A percentile compares a stretch with the other conserved stretches of the same genome.
phyloP scores from a whole-genome alignment of 1,140 invertebrate species.

The Psix sp. region DNA sequence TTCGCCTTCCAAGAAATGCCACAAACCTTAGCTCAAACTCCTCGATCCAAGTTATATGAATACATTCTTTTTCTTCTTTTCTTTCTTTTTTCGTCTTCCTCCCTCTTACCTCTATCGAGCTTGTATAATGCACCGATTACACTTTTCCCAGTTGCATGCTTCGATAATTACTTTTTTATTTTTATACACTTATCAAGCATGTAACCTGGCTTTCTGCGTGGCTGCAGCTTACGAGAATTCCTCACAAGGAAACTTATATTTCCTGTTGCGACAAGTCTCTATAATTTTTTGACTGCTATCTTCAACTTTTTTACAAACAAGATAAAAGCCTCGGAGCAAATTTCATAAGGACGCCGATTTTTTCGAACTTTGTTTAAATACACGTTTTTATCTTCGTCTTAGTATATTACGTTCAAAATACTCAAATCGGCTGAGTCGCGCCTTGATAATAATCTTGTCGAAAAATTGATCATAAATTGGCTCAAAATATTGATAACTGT shows the following conservation, averaged over 20 bases:
- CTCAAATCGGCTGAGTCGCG: too few species aligned
- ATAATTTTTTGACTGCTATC: constrained; percentile 13
- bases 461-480: too few species aligned
- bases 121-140: neutral
- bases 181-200: constrained; percentile 14
- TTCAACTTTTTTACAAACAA: neutral
- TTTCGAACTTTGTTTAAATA: too few species aligned
- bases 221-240: constrained; percentile 24
- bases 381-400: too few species aligned
- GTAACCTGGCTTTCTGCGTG: constrained; percentile 19
- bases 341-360: too few species aligned
- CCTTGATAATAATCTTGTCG: too few species aligned
- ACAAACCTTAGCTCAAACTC: neutral
- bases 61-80: neutral
- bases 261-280: constrained; percentile 37
- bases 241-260: constrained; percentile 42
- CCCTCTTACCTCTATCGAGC: neutral
- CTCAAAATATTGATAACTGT: constrained; percentile 16
- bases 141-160: constrained; percentile 10
- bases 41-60: neutral
- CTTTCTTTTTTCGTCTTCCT: neutral
- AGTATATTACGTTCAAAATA: too few species aligned
- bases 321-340: too few species aligned
- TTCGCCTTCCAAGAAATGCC: constrained; percentile 27
- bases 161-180: constrained; percentile 28